phyloP scores from a whole-genome alignment of 2,797 vertebrate genomes.

The Chrysocyon brachyurus region DNA sequence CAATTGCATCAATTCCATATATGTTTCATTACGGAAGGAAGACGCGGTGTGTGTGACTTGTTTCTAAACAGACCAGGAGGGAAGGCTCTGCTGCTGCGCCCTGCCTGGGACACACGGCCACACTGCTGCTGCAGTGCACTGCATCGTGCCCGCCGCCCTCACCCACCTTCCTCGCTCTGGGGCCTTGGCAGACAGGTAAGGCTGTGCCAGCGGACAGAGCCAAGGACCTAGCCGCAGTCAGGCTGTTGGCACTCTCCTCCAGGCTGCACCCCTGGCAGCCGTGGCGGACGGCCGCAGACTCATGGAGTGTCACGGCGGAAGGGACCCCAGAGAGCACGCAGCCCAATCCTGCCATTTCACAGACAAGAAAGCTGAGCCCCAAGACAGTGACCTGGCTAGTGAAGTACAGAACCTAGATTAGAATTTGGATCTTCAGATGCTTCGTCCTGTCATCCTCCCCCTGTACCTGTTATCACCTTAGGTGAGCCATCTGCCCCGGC shows the following conservation, averaged over 20 bases:
- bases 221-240: background rate
- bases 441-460: background rate
- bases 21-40: background rate
- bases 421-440: background rate
- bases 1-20: background rate
- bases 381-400: background rate
- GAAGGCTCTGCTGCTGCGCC: background rate
- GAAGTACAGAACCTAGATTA: background rate
- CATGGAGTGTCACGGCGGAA: background rate
- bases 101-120: background rate
- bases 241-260: background rate
- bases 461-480: background rate
- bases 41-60: background rate
- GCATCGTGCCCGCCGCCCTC: fast-evolving
- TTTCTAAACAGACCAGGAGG: background rate
- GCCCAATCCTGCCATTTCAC: background rate
- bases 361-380: background rate
- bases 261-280: fast-evolving
- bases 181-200: constrained; percentile 1
- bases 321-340: background rate
- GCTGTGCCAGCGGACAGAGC: background rate
- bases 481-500: background rate
- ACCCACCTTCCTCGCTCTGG: background rate
- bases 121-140: constrained; percentile 20
- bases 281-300: fast-evolving